These are phyloP conservation scores for Bolinopsis microptera DNA, from an alignment of 37 sponge, comb jelly and placozoan species.

Conservation along the genomic window DNA sequence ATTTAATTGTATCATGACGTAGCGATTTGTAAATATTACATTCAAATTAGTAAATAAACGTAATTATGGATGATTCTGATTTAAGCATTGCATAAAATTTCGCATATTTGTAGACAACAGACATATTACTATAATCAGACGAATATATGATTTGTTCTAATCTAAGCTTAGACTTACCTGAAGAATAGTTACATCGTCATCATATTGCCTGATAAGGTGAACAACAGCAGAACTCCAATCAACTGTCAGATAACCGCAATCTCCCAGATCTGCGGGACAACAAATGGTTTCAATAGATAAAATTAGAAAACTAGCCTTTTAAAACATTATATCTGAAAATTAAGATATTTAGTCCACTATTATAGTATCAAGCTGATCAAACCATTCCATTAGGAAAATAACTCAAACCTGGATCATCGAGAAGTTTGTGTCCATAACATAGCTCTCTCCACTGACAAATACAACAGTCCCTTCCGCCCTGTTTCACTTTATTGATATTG, in stretches of 20 bases:
- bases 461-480: constrained; percentile 33
- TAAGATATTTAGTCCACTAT: too few species aligned
- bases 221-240: constrained; percentile 90
- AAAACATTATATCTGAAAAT: too few species aligned
- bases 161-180: constrained; percentile 65
- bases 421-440: constrained; percentile 43
- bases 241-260: constrained; percentile 77
- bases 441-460: constrained; percentile 33
- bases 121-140: too few species aligned
- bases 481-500: constrained; percentile 39
- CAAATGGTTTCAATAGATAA: neutral
- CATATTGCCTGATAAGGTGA: constrained; percentile 87
- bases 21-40: too few species aligned
- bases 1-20: too few species aligned
- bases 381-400: too few species aligned
- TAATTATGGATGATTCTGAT: too few species aligned
- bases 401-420: constrained; percentile 31
- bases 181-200: constrained; percentile 31
- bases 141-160: too few species aligned
- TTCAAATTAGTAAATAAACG: too few species aligned
- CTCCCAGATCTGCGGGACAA: neutral
- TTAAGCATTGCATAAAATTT: too few species aligned
- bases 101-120: too few species aligned
- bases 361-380: too few species aligned
- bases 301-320: neutral